Percentiles rank a stretch among this genome's conserved stretches.
Evolutionary conservation across 1,140 invertebrate species (phyloP).

Genomic region (Oryctes rhinoceros): DNA sequence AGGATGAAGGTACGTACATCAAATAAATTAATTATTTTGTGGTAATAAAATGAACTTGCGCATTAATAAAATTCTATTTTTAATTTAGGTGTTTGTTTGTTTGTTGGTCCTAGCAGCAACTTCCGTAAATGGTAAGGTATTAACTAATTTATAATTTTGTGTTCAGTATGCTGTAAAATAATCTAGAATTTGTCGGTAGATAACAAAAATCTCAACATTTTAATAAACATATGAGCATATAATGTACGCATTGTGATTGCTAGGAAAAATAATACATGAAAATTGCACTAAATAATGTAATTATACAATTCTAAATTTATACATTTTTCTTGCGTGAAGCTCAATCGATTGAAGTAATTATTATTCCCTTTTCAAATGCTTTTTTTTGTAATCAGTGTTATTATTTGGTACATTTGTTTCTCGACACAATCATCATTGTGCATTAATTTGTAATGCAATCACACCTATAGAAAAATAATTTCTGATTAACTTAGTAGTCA

Average conservation of each 20-base stretch:
- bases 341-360: no score
- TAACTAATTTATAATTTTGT: background rate
- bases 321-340: background rate
- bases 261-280: no score
- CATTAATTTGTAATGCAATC: no score
- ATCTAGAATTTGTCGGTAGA: background rate
- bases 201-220: background rate
- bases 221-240: no score
- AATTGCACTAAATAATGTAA: background rate
- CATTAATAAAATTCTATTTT: background rate
- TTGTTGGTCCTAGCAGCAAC: background rate
- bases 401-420: no score
- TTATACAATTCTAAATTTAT: background rate
- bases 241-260: no score
- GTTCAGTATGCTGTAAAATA: no score
- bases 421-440: no score
- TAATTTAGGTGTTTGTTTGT: background rate
- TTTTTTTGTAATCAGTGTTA: no score
- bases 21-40: background rate
- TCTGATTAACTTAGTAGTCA: no score
- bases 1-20: slow-evolving; percentile 41
- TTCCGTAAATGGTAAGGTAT: background rate
- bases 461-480: no score
- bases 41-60: background rate
- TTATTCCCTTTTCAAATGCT: no score